A percentile compares a stretch with the other conserved stretches of the same genome.
Evolutionary conservation across 2,797 vertebrate species (phyloP).

Genomic region (Falco berigora): DNA sequence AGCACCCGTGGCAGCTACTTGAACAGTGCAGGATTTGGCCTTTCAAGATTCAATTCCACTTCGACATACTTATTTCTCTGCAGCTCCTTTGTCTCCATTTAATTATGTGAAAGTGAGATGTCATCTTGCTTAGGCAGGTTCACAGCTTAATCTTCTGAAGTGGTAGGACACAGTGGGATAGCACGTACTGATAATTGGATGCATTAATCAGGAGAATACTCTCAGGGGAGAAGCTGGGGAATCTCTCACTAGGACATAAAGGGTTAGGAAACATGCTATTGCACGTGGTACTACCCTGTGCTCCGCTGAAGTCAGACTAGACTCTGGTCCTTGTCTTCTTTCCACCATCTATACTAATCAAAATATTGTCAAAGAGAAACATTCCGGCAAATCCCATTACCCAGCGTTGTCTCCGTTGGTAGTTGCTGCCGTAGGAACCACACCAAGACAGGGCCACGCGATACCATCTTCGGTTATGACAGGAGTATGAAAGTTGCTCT

Average conservation of each 20-base stretch:
- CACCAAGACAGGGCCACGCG: background rate
- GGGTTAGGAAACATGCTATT: fast-evolving
- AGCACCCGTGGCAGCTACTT: background rate
- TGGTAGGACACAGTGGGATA: background rate
- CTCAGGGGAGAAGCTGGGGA: background rate
- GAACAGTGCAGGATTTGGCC: background rate
- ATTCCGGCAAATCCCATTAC: background rate
- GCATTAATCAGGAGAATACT: background rate
- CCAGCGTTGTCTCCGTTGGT: background rate
- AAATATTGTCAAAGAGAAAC: background rate
- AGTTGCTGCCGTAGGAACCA: background rate
- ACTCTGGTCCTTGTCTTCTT: background rate
- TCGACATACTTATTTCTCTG: background rate
- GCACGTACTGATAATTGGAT: background rate
- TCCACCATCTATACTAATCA: background rate
- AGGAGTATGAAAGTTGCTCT: background rate
- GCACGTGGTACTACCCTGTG: background rate
- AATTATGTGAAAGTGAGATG: background rate
- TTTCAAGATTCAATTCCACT: background rate
- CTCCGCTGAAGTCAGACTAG: background rate
- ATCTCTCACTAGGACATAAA: background rate
- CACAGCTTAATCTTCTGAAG: background rate
- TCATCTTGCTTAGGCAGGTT: background rate
- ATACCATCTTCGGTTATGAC: background rate
- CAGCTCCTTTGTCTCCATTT: background rate